Evolutionary conservation across 2,888 invertebrate genomes (phyloP).

Genomic region (Oscheius sp.): DNA sequence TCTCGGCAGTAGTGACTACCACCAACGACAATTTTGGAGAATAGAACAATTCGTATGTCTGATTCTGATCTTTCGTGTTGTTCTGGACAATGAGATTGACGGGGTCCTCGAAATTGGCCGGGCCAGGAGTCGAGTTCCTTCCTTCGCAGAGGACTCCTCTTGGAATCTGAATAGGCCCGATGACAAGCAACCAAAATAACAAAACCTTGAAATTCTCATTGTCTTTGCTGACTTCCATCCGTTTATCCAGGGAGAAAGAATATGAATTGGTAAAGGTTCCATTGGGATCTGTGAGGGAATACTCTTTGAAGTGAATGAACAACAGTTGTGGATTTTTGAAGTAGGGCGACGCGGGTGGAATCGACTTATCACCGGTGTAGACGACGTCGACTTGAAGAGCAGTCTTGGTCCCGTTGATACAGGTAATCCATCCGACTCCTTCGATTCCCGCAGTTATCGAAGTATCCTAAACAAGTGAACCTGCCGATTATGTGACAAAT

Average conservation of each 20-base stretch:
- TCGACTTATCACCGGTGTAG: conserved; percentile 2
- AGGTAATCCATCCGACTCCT: conserved; percentile 26
- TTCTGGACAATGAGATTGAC: conserved; percentile 22
- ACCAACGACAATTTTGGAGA: neutral
- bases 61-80: neutral
- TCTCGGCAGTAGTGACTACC: neutral
- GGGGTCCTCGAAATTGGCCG: conserved; percentile 5
- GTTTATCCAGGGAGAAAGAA: conserved; percentile 16
- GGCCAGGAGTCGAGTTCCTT: neutral
- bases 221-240: neutral
- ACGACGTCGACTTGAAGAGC: conserved; percentile 12
- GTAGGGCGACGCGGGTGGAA: neutral
- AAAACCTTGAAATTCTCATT: neutral
- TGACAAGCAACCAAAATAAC: no score
- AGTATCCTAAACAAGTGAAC: conserved; percentile 1
- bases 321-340: conserved; percentile 29
- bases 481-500: no score
- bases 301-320: conserved; percentile 19
- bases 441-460: conserved; percentile 17
- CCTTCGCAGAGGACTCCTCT: conserved; percentile 26
- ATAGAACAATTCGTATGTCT: conserved; percentile 4
- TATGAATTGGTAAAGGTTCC: conserved; percentile 13
- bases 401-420: neutral
- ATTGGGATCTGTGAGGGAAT: neutral
- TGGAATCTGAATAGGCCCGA: neutral